phyloP scores from a whole-genome alignment of 2,888 invertebrate genomes.

The Latrodectus hesperus region DNA sequence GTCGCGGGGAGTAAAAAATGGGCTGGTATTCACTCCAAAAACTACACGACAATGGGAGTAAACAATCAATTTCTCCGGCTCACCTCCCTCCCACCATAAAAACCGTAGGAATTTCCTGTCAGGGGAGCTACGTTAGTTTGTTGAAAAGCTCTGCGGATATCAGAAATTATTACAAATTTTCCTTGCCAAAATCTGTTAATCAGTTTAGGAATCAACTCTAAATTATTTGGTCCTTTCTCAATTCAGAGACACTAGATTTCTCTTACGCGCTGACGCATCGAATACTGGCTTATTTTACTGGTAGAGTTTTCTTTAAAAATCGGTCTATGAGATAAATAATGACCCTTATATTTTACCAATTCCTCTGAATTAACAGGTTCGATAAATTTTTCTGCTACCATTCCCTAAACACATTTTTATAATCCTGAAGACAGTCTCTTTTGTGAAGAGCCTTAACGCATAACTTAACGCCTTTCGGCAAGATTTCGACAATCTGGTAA shows the following conservation, averaged over 20 bases:
- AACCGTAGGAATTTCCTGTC: background rate
- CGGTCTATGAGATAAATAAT: background rate
- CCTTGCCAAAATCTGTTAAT: background rate
- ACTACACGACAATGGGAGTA: too few species aligned
- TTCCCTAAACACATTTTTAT: background rate
- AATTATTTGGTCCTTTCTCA: background rate
- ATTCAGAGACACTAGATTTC: background rate
- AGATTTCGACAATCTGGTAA: too few species aligned
- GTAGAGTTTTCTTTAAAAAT: background rate
- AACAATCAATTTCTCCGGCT: too few species aligned
- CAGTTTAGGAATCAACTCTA: background rate
- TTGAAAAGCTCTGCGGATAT: background rate
- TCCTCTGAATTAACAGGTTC: background rate
- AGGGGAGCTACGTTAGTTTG: background rate
- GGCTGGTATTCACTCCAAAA: background rate
- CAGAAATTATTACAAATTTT: background rate
- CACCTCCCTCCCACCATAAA: too few species aligned
- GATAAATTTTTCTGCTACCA: background rate
- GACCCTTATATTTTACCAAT: too few species aligned
- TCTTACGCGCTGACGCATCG: background rate
- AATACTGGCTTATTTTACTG: background rate
- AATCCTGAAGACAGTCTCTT: background rate
- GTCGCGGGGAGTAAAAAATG: too few species aligned
- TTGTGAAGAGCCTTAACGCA: background rate
- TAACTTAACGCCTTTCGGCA: background rate